Evolutionary conservation across 2,113 vertebrate genomes (phyloP), one percentile per base, ranked within the genome.

Genomic region (Romanogobio albipinnatus): DNA sequence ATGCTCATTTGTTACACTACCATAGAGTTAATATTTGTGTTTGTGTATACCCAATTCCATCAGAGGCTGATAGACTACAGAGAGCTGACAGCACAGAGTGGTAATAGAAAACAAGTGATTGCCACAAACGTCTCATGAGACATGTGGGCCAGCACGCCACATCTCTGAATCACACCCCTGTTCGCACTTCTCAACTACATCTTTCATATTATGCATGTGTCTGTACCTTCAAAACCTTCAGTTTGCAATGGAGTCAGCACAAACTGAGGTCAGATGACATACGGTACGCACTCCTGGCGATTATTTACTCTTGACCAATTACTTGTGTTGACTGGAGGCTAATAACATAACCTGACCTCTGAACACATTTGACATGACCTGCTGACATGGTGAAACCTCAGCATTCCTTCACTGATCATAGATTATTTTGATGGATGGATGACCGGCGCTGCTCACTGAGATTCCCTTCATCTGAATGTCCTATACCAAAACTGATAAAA

Each of bases 251-350:
- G 59, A 68, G 47, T 85, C 70, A 81, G 58, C 33, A 47, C 51
- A 87, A 81, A 84, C 88, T 85, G 77, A 88, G 92, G 87, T 91
- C 82, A 89, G 73, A 64, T 10, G 83, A 84, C 83, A 89, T 89
- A 62, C 33, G 9, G 76, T 86, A 86, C 79, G 82, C 87, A 58
- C 3, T 19, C 26, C 29, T 47, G 83, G 47, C 33, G 80, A 90
- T 92, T 92, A 92, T 93, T 93, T 93, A 92, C 92, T 89, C 84
- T 76, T 84, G 82, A 81, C 85, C 90, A 89, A 90, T 92, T 91
- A 88, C 87, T 75, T 66, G 51, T 90, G 90, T 89, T 88, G 86
- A 89, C 43, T 82, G 86, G 90, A 90, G 92, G 92, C 93, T 94
- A 93, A 94, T 92, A 92, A 92, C 90, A 91, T 86, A 84, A 33